These are phyloP conservation scores for Pseudochirops cupreus DNA, from an alignment of 2,797 vertebrate species.

Conservation along the genomic window DNA sequence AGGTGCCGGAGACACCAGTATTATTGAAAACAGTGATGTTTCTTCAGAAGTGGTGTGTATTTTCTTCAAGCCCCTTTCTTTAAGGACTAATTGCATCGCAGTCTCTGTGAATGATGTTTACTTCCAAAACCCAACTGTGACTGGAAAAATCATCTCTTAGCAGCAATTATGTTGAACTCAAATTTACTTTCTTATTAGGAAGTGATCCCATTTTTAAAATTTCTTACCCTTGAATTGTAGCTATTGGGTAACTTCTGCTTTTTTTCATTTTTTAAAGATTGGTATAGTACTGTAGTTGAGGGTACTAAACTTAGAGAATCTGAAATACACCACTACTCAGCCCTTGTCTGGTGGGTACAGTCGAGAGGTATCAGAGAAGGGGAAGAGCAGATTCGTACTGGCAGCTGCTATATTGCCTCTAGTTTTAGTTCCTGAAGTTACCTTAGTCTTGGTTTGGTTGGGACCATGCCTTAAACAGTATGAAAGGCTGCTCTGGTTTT, in stretches of 20 bases:
- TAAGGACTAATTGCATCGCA: background rate
- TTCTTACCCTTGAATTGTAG: constrained; percentile 13
- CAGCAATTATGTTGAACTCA: background rate
- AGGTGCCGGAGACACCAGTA: constrained; percentile 88
- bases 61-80: background rate
- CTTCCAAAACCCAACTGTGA: constrained; percentile 2
- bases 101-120: background rate
- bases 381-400: background rate
- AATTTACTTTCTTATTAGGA: background rate
- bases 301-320: background rate
- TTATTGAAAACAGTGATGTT: constrained; percentile 94
- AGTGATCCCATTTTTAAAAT: background rate
- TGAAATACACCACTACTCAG: background rate
- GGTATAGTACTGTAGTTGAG: background rate
- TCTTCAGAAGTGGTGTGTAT: constrained; percentile 90
- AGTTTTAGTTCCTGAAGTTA: background rate
- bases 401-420: background rate
- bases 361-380: background rate
- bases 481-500: background rate
- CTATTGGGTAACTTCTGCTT: background rate
- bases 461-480: background rate
- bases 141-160: background rate
- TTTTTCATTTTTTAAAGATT: background rate
- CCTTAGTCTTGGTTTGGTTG: background rate
- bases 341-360: background rate